Conservation (phyloP, 2,113 vertebrate species). For the Oophaga pumilio region DNA sequence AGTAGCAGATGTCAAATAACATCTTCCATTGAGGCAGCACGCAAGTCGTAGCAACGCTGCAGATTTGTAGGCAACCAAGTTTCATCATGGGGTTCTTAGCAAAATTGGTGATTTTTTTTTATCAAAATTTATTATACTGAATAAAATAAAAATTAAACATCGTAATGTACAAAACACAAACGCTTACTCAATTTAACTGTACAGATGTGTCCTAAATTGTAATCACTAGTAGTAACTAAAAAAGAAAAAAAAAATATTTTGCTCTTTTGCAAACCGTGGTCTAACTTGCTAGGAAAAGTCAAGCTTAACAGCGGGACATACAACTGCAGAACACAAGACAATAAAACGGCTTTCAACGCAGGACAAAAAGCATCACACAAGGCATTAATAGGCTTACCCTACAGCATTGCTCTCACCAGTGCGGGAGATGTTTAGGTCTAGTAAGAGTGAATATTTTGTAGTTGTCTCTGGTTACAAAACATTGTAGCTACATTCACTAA, state of each 20-base stretch:
- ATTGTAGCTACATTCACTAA: background rate
- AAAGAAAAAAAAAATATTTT: background rate
- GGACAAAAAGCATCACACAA: slow-evolving; percentile 9
- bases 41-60: too few species aligned
- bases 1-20: too few species aligned
- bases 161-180: background rate
- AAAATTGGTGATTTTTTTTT: too few species aligned
- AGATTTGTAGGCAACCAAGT: too few species aligned
- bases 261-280: background rate
- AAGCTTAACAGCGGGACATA: background rate
- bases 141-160: too few species aligned
- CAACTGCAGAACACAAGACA: slow-evolving; percentile 2
- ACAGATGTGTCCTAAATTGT: background rate
- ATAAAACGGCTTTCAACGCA: background rate
- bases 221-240: background rate
- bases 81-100: too few species aligned
- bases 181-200: background rate
- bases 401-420: background rate
- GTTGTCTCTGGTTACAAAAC: slow-evolving; percentile 29
- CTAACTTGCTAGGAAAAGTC: background rate
- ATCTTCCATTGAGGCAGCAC: too few species aligned
- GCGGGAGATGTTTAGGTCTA: background rate
- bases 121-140: too few species aligned
- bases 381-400: slow-evolving; percentile 21
- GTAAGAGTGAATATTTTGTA: slow-evolving; percentile 3